Evolutionary conservation across 2,113 vertebrate species (phyloP), one percentile per base, ranked within the genome.

Genomic region (Mustela lutreola): DNA sequence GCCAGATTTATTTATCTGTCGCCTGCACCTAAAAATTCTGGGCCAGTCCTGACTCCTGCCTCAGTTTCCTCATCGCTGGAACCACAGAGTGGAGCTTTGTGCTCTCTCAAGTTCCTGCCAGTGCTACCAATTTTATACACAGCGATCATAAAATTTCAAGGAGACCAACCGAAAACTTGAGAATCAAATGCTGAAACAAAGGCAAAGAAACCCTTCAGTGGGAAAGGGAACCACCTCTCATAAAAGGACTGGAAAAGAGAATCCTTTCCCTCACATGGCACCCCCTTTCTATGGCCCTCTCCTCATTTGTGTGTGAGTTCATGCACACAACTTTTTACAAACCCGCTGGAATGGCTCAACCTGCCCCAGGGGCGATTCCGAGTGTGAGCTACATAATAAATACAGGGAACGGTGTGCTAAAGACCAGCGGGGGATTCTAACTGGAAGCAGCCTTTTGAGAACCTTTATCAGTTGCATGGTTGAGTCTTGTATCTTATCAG

Each of bases 321-420:
- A 89, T n/a, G 73, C 95, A 89, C 86, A 94, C 21, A 92, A 96
- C 93, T 96, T 93, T 93, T 91, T 76, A 93, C 84, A 96, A 92
- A 95, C 93, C 67, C 7, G 0, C 87, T 60, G 26, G 26, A 94
- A 79, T n/a, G 62, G 71, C 60, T 95, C 82, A 16, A 39, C 33
- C 70, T 53, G 86, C 84, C 94, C 97, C 92, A 84, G 33, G 95
- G 78, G 48, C 36, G 50, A 96, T 36, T 94, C 78, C 0, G 8
- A 97, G 82, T 95, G 96, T 96, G 95, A 96, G 76, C 62, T 31
- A 97, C 91, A 96, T 98, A 93, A 96, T 96, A 97, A 97, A 86
- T 53, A 93, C 73, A 60, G 0, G 9, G 85, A 83, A 71, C 42
- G 1, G 2, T 9, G n/a, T 71, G 65, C 92, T 62, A 56, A 71